Conservation (phyloP, 2,888 invertebrate genomes). For the Chrysomela aeneicollis region DNA sequence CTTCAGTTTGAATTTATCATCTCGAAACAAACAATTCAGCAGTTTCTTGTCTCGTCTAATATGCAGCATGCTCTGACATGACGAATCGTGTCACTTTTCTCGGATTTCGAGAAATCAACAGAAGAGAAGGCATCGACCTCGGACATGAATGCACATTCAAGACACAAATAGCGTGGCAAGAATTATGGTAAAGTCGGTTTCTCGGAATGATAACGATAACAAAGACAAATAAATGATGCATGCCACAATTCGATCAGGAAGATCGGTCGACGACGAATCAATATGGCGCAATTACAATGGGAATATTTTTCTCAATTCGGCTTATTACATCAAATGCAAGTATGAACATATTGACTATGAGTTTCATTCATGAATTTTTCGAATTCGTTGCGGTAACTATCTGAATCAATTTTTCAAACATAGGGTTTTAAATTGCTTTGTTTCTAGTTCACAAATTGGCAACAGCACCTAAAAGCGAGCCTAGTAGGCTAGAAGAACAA, state of each 20-base stretch:
- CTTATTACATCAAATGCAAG: too few relatives aligned
- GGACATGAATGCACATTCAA: not conserved
- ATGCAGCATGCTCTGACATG: not conserved
- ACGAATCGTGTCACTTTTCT: conserved; percentile 3
- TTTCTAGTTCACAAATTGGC: too few relatives aligned
- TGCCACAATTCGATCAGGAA: not conserved
- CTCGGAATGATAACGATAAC: conserved; percentile 9
- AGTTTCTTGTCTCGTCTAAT: not conserved
- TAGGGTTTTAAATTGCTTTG: too few relatives aligned
- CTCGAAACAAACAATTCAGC: not conserved
- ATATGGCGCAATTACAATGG: not conserved
- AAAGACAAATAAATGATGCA: not conserved
- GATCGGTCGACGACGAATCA: not conserved
- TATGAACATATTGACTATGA: too few relatives aligned
- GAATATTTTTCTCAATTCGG: too few relatives aligned
- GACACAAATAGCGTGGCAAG: not conserved
- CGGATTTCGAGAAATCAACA: not conserved
- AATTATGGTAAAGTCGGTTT: not conserved
- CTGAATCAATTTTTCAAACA: too few relatives aligned
- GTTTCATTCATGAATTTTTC: too few relatives aligned
- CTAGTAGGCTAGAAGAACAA: too few relatives aligned
- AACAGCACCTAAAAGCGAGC: too few relatives aligned
- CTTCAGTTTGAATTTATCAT: too few relatives aligned
- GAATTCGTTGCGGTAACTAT: too few relatives aligned
- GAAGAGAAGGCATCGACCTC: conserved; percentile 3